Percentiles rank a stretch among this genome's conserved stretches.
Conservation (phyloP, 2,797 vertebrate genomes). For the Poecilia velifera region DNA sequence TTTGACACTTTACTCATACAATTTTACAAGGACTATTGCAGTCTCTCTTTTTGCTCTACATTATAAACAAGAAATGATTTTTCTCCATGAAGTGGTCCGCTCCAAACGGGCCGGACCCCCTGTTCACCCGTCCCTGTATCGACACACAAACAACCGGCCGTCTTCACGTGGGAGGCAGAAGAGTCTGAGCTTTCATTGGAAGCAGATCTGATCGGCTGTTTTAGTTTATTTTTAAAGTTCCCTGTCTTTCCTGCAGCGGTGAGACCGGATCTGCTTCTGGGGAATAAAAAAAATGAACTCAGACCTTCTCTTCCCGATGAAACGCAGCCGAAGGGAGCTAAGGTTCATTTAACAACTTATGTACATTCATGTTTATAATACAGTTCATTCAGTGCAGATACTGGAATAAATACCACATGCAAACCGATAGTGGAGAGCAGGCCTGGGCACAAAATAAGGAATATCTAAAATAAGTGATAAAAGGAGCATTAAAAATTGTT, state of each 20-base stretch:
- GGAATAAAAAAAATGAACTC: constrained; percentile 27
- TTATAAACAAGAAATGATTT: constrained; percentile 63
- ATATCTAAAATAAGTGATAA: constrained; percentile 19
- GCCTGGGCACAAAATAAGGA: constrained; percentile 38
- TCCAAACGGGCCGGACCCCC: constrained; percentile 32
- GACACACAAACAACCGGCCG: constrained; percentile 38
- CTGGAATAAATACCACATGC: constrained; percentile 78
- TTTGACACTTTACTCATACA: constrained; percentile 75
- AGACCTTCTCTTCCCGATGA: constrained; percentile 23
- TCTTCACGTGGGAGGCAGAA: constrained; percentile 40
- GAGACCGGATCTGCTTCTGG: constrained; percentile 45
- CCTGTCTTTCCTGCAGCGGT: constrained; percentile 38
- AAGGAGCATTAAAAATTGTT: constrained; percentile 30
- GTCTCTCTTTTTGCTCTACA: constrained; percentile 69
- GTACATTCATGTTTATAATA: constrained; percentile 82
- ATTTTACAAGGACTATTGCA: constrained; percentile 75
- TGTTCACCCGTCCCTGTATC: constrained; percentile 13
- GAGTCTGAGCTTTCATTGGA: constrained; percentile 10
- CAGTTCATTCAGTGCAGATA: constrained; percentile 80
- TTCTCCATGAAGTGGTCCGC: constrained; percentile 36
- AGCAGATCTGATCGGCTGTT: constrained; percentile 47
- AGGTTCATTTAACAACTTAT: constrained; percentile 72
- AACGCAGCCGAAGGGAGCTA: constrained; percentile 52
- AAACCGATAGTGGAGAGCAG: constrained; percentile 69
- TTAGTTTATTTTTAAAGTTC: constrained; percentile 14